These are phyloP conservation scores for Ischnura elegans DNA, from an alignment of 2,888 invertebrate genomes.

Conservation along the genomic window DNA sequence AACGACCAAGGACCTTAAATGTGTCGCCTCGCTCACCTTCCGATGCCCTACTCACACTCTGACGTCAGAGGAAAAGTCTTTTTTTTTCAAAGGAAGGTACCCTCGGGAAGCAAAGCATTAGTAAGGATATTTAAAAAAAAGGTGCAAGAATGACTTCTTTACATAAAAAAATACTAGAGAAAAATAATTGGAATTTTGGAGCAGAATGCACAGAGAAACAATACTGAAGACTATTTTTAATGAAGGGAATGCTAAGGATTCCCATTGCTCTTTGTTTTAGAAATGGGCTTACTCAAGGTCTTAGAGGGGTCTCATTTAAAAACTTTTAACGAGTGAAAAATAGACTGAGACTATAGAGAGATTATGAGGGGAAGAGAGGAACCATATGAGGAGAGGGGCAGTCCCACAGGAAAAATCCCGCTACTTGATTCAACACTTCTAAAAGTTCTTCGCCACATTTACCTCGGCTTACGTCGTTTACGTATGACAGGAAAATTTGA, in stretches of 20 bases:
- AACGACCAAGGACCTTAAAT: constrained; percentile 10
- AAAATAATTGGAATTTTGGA: not conserved
- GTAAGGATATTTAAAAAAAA: not conserved
- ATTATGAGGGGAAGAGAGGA: not conserved
- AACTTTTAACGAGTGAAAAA: not conserved
- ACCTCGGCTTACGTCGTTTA: too few species aligned
- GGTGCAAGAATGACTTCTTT: not conserved
- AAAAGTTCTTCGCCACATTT: too few species aligned
- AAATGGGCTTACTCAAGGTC: not conserved
- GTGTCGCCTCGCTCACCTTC: not conserved
- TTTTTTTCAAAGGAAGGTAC: not conserved
- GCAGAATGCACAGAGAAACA: not conserved
- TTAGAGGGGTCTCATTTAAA: not conserved
- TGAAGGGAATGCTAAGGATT: not conserved
- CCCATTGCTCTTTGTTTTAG: too few species aligned
- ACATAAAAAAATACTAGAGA: not conserved
- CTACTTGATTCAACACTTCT: too few species aligned
- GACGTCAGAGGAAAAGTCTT: not conserved
- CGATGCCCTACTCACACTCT: not conserved
- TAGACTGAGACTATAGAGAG: not conserved
- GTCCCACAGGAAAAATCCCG: too few species aligned
- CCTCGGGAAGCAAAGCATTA: not conserved
- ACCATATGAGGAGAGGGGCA: too few species aligned
- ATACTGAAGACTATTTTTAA: not conserved
- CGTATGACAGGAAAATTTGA: too few species aligned